Evolutionary conservation across 2,113 vertebrate genomes (phyloP).

Genomic region (Nanger granti): DNA sequence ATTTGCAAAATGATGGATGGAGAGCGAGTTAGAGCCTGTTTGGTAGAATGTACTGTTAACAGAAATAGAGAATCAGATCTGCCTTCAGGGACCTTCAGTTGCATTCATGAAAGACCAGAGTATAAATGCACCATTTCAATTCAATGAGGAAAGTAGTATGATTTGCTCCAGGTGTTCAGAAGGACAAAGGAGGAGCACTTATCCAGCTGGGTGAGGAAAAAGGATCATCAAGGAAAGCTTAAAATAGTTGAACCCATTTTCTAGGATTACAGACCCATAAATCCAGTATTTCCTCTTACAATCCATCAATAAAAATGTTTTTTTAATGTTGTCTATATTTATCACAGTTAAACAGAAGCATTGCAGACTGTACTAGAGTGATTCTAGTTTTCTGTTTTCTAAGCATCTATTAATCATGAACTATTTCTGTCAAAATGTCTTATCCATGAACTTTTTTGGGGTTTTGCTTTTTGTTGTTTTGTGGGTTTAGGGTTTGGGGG

Average conservation of each 20-base stretch:
- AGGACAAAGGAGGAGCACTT: background rate
- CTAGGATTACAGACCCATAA: background rate
- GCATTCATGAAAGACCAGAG: background rate
- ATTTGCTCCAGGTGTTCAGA: background rate
- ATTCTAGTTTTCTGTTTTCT: conserved; percentile 13
- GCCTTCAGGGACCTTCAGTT: background rate
- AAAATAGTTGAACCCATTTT: background rate
- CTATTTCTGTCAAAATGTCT: background rate
- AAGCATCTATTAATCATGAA: background rate
- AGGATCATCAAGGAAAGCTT: background rate
- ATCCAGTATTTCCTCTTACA: background rate
- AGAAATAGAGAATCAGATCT: background rate
- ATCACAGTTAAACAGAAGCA: background rate
- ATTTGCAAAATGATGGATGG: background rate
- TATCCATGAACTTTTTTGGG: background rate
- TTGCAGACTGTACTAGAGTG: background rate
- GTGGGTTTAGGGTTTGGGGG: background rate
- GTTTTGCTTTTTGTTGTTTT: background rate
- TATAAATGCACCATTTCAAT: background rate
- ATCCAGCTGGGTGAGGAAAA: background rate
- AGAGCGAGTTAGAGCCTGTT: background rate
- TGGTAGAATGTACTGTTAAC: background rate
- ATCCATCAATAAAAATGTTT: background rate
- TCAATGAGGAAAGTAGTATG: background rate
- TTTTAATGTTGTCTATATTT: background rate